Conservation (phyloP, 2,888 invertebrate species). For the Arge pagana region DNA sequence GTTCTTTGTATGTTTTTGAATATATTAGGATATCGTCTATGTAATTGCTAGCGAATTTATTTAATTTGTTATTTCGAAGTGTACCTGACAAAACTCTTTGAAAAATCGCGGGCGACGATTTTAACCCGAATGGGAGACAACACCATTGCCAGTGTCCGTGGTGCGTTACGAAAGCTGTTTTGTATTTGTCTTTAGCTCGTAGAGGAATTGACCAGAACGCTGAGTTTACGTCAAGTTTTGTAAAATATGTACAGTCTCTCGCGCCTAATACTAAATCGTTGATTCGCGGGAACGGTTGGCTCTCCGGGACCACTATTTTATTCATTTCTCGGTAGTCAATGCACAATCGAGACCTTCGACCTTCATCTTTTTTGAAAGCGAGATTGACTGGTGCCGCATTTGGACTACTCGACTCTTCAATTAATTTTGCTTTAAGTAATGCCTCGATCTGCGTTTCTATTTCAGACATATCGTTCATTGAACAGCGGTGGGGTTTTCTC, state of each 20-base stretch:
- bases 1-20: constrained; percentile 29
- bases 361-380: constrained; percentile 35
- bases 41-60: constrained; percentile 27
- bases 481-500: constrained; percentile 13
- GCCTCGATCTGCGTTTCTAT: constrained; percentile 26
- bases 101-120: constrained; percentile 29
- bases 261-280: constrained; percentile 31
- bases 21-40: constrained; percentile 32
- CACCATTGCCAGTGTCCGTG: constrained; percentile 2
- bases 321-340: constrained; percentile 34
- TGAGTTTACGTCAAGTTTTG: constrained; percentile 36
- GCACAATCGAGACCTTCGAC: constrained; percentile 33
- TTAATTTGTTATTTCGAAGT: constrained; percentile 25
- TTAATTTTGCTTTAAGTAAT: constrained; percentile 15
- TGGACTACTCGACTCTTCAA: constrained; percentile 9
- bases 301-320: constrained; percentile 33
- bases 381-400: constrained; percentile 11
- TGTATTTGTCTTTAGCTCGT: constrained; percentile 5
- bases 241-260: constrained; percentile 29
- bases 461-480: constrained; percentile 20
- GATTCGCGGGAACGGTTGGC: constrained; percentile 34
- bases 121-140: constrained; percentile 2
- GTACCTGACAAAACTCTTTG: constrained; percentile 27
- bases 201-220: constrained; percentile 1
- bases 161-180: constrained; percentile 1